Percentiles rank a stretch among this genome's conserved stretches.
Evolutionary conservation across 1,140 invertebrate species (phyloP).

Genomic region (Diabrotica undecimpunctata): DNA sequence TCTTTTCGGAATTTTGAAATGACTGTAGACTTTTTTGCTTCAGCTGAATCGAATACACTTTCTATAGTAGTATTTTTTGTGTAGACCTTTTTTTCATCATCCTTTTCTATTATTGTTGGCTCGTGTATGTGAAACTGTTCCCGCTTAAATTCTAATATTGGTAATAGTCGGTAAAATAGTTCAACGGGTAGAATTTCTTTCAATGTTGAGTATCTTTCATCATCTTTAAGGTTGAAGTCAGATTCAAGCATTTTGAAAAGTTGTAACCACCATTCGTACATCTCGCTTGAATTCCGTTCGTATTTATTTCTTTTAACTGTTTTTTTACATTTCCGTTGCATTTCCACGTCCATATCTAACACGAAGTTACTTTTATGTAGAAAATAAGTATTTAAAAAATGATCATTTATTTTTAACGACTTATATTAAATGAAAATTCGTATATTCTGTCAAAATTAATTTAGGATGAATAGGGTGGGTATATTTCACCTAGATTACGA

Average conservation of each 20-base stretch:
- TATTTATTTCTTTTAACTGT: constrained; percentile 7
- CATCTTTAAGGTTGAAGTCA: background rate
- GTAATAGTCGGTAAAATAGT: constrained; percentile 5
- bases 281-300: constrained; percentile 6
- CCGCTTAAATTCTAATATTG: background rate
- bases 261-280: constrained; percentile 13
- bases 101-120: background rate
- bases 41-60: background rate
- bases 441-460: too few relatives aligned
- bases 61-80: constrained; percentile 2
- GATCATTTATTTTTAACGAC: too few relatives aligned
- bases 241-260: constrained; percentile 13
- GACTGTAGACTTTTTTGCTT: background rate
- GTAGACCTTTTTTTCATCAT: background rate
- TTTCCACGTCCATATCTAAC: background rate
- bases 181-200: constrained; percentile 11
- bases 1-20: constrained; percentile 4
- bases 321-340: constrained; percentile 10
- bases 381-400: too few relatives aligned
- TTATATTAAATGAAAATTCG: too few relatives aligned
- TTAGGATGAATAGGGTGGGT: too few relatives aligned
- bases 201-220: constrained; percentile 7
- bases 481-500: too few relatives aligned
- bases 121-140: background rate
- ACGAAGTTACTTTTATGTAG: too few relatives aligned